Base-by-base conservation (phyloP, 2,113 vertebrate species). In the Paratilapia polleni region DNA sequence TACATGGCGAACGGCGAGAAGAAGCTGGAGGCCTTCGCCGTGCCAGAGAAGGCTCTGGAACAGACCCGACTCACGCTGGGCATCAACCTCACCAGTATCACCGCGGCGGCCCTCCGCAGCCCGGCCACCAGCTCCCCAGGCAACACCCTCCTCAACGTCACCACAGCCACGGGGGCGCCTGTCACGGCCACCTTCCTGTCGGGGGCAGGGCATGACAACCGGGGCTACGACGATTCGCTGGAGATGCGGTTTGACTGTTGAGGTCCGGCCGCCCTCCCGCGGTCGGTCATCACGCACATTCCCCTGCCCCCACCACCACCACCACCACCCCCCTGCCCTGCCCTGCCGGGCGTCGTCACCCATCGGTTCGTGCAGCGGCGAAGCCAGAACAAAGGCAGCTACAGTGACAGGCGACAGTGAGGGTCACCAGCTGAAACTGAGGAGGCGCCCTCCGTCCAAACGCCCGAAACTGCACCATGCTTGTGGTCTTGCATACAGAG, bases 1-100 rank as follows among this genome's bases (percentile, higher is more conserved):
- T 99, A 99, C 95, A 99, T 99, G 98, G 98, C 98, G 92, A 99
- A 99, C 14, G 98, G 98, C n/a, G 98, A 99, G 96, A 99, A 99
- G 96, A 99, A 99, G 96, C 96, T 99, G 95, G 98, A 99, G 96
- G 98, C 98, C 70, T 99, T 99, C 91, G 98, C 98, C 5, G 98
- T 99, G 92, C 98, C 98, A 24, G 98, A 99, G 96, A 99, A 99
- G 94, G 98, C 98, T 85, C 96, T 99, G 95, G 98, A 99, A 94
- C 98, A 99, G 96, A 99, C 98, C 73, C 94, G 98, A 83, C 98
- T 99, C 87, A 99, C 98, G 88, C 96, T 99, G 95, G 98, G 98
- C 95, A 99, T 99, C 97, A 99, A 99, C 83, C 97, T 99, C 96
- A 99, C 98, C 93, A 99, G 98, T 95, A 99, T 99, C 95, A 96